Base-by-base conservation (phyloP, 1,140 invertebrate genomes). In the Heliconius nattereri region DNA sequence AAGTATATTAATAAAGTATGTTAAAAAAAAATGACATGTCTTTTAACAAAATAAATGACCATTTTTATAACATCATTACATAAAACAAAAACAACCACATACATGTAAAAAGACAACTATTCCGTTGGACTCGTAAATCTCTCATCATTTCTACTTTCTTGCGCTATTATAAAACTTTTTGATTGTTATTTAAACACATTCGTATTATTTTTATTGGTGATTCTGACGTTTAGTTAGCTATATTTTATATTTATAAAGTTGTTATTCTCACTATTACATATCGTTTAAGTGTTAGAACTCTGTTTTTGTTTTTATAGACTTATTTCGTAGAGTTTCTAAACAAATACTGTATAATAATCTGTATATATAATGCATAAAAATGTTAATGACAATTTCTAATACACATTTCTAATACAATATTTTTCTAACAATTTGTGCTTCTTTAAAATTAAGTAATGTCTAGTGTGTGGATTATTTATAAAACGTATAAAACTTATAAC, bases 91-190 rank as follows among this genome's bases (percentile, higher is more conserved):
- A 60, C 23, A 60, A 11, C 57, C 26, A 23, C 32, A 52, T 37
- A 72, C 7, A 37, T 72, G 13, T 37, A 20, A 37, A 54, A 52
- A 57, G n/a, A 7, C 26, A 75, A 54, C 45, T 78, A 78, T 54
- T 66, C 3, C 20, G 57, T 8, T 66, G 57, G 57, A 37, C 40
- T 71, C 75, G 60, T 76, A 76, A 76, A 76, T 76, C 37, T 32
- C 19, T 76, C 35, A 40, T 60, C 40, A 71, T 71, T 71, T 71
- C 32, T 16, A 76, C 40, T 71, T 71, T 76, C 60, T 60, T 71
- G 23, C 32, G n/a, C 54, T 60, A 57, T 75, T 19, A 52, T 32
- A 49, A 49, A 74, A 54, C 20, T 74, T 60, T 23, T 66, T 75
- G 52, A n/a, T 57, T 57, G 73, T 60, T 75, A 57, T 57, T 52